Evolutionary conservation across 2,113 vertebrate genomes (phyloP).

Genomic region (Ardeotis arabs): DNA sequence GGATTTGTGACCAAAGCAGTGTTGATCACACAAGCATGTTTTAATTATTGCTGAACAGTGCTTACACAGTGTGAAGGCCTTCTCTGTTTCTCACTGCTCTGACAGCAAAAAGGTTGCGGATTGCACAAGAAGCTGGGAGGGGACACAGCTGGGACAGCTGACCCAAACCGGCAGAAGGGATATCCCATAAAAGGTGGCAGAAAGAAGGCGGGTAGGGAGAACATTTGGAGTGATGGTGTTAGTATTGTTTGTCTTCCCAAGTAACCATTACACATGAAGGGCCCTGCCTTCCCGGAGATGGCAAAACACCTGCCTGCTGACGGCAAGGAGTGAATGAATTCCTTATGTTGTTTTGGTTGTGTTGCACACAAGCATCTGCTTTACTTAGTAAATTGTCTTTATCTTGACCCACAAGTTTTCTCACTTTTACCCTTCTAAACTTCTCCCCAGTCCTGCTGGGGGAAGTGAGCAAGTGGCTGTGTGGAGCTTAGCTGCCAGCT

Average conservation of each 20-base stretch:
- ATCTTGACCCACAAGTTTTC: background rate
- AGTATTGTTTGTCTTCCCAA: background rate
- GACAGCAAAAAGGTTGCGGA: background rate
- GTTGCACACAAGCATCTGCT: rapidly evolving
- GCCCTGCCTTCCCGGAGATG: background rate
- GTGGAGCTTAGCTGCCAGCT: background rate
- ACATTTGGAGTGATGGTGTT: background rate
- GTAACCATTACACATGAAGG: rapidly evolving
- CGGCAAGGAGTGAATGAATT: background rate
- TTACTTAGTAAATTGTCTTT: background rate
- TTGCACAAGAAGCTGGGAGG: background rate
- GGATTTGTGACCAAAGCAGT: background rate
- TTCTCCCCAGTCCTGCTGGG: background rate
- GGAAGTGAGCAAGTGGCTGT: rapidly evolving
- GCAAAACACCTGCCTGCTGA: background rate
- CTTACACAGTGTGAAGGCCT: background rate
- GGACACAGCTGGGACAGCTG: background rate
- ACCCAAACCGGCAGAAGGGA: background rate
- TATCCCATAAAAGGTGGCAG: background rate
- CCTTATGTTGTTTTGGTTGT: background rate
- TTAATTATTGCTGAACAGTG: background rate
- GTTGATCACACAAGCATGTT: background rate
- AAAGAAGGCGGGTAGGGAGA: rapidly evolving
- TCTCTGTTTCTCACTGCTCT: background rate
- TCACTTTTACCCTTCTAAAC: background rate